A percentile compares a stretch with the other conserved stretches of the same genome.
These are phyloP conservation scores for Cylas formicarius DNA, from an alignment of 1,140 invertebrate species.

Conservation along the genomic window DNA sequence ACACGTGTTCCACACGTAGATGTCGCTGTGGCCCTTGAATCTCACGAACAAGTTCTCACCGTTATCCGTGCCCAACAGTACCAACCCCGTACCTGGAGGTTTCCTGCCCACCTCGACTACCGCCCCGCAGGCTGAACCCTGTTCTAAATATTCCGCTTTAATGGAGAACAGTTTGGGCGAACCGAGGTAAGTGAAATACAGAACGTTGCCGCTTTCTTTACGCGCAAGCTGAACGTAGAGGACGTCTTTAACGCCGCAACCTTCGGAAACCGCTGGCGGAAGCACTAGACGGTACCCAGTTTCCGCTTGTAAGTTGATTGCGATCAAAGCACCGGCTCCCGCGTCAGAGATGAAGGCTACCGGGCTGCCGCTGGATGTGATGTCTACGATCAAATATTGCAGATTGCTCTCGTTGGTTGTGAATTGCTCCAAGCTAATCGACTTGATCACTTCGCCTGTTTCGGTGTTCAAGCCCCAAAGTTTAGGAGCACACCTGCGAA, in stretches of 20 bases:
- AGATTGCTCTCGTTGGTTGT: constrained; percentile 49
- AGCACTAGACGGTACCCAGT: constrained; percentile 50
- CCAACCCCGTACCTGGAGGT: constrained; percentile 45
- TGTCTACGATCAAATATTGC: constrained; percentile 57
- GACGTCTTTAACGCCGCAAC: constrained; percentile 44
- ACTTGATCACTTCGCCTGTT: constrained; percentile 53
- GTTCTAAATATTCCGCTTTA: constrained; percentile 44
- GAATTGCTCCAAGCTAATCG: constrained; percentile 50
- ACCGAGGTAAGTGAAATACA: constrained; percentile 55
- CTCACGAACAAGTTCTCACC: constrained; percentile 51
- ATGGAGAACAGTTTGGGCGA: constrained; percentile 51
- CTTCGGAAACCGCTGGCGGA: constrained; percentile 44
- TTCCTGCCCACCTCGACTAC: constrained; percentile 51
- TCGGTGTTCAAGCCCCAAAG: constrained; percentile 55
- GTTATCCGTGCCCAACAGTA: constrained; percentile 54
- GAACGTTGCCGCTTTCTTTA: constrained; percentile 44
- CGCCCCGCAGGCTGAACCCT: constrained; percentile 44
- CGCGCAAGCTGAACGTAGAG: constrained; percentile 50
- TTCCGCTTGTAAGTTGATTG: constrained; percentile 47
- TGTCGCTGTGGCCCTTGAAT: constrained; percentile 51
- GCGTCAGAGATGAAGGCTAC: constrained; percentile 52
- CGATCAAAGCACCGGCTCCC: constrained; percentile 50
- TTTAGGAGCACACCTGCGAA: constrained; percentile 57
- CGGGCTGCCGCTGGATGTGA: constrained; percentile 43
- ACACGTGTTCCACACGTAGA: constrained; percentile 56